Evolutionary conservation across 2,888 invertebrate genomes (phyloP), one percentile per base, ranked within the genome.

Genomic region (Drosophila antonietae): DNA sequence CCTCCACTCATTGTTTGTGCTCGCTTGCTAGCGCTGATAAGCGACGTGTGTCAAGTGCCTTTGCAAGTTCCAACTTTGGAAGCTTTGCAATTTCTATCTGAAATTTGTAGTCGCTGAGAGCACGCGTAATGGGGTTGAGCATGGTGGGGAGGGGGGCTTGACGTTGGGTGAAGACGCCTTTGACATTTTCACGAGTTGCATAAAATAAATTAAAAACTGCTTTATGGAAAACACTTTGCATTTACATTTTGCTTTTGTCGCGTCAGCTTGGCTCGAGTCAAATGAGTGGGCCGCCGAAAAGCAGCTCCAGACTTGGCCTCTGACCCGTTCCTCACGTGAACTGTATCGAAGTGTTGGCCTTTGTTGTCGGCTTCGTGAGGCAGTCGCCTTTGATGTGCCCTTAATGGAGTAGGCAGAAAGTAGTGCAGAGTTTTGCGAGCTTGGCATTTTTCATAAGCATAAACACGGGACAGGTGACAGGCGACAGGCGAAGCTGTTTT

Each of bases 171-270:
- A 14, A 37, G 65, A 49, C 56, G 84, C 79, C 88, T 86, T 86
- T 86, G 90, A 89, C 83, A 81, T 85, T 73, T 80, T 77, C 52
- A 68, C 78, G 85, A 82, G 70, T 75, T 85, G 86, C 90, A 87
- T 85, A 85, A 87, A 89, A 89, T 88, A 89, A 89, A 89, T 87
- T 77, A 78, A 81, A 83, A 88, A 83, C 79, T 88, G 90, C 86
- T 83, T 79, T 73, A 71, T 65, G 76, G 61, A 68, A 74, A 78
- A 80, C 78, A 81, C 73, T 87, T 85, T 79, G 80, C 88, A 81
- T 80, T 82, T 82, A 76, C 80, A 80, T 79, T 69, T 73, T 53
- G 61, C 80, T 63, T 70, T 80, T 75, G 70, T 80, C 72, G 73
- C 71, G 74, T 75, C 86, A 74, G 74, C 68, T 75, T 59, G 72